Conservation (phyloP, 2,888 invertebrate genomes). For the Acrobasis repandana region DNA sequence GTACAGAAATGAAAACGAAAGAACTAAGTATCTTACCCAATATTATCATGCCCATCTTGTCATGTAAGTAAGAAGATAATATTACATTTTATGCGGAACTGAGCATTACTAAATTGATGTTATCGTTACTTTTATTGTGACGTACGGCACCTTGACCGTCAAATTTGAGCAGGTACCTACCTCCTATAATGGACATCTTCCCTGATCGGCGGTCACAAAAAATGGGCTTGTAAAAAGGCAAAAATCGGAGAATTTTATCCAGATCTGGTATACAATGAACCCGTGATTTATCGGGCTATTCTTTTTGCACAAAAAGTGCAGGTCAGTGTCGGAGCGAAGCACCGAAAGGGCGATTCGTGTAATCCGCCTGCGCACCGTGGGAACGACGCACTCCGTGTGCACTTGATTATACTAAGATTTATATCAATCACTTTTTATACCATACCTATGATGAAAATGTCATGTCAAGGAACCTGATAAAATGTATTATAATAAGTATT, state of each 20-base stretch:
- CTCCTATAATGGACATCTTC: constrained; percentile 64
- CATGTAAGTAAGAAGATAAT: constrained; percentile 26
- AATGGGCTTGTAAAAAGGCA: constrained; percentile 58
- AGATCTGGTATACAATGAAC: constrained; percentile 69
- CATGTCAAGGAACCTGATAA: not conserved
- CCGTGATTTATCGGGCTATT: constrained; percentile 75
- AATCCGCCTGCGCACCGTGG: constrained; percentile 74
- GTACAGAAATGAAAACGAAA: too few relatives aligned
- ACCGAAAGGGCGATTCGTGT: constrained; percentile 79
- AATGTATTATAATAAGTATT: not conserved
- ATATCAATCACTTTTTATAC: constrained; percentile 17
- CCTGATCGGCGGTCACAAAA: constrained; percentile 66
- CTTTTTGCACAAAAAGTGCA: constrained; percentile 78
- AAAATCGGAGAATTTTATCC: constrained; percentile 67
- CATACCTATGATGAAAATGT: not conserved
- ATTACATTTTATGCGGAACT: constrained; percentile 58
- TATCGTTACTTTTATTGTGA: constrained; percentile 74
- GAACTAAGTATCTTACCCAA: not conserved
- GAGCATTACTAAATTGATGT: constrained; percentile 52
- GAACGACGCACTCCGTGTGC: constrained; percentile 51
- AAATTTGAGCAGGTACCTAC: constrained; percentile 77
- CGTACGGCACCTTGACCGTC: constrained; percentile 76
- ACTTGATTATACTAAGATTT: constrained; percentile 31
- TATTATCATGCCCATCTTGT: constrained; percentile 28
- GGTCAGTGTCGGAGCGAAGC: constrained; percentile 77